A percentile compares a stretch with the other conserved stretches of the same genome.
Conservation (phyloP, 2,113 vertebrate genomes). For the Lagopus leucura region DNA sequence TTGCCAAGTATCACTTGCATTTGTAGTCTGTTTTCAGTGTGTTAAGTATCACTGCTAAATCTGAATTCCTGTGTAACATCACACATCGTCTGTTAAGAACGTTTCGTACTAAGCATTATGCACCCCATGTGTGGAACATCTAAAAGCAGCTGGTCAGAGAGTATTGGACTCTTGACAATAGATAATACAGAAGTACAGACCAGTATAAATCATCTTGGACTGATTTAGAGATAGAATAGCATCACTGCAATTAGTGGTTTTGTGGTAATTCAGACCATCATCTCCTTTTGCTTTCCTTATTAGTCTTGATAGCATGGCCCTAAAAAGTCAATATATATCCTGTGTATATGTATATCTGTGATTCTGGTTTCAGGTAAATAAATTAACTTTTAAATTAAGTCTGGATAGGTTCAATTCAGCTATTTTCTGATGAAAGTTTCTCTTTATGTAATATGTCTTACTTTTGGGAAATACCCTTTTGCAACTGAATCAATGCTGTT, state of each 20-base stretch:
- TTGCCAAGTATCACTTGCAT: neutral
- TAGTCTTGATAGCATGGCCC: neutral
- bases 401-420: neutral
- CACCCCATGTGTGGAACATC: neutral
- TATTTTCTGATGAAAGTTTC: neutral
- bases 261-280: neutral
- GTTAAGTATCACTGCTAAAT: neutral
- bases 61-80: neutral
- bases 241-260: neutral
- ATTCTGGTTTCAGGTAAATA: neutral
- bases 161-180: neutral
- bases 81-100: neutral
- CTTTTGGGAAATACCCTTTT: fast-evolving
- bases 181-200: neutral
- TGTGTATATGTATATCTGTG: neutral
- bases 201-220: neutral
- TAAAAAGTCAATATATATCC: neutral
- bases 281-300: neutral
- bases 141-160: neutral
- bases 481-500: neutral
- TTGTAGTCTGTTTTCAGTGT: neutral
- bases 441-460: neutral
- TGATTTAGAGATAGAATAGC: neutral
- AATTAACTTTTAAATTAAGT: neutral
- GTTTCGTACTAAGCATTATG: neutral